Conservation (phyloP, 2,888 invertebrate species). For the Ferrisia virgata region DNA sequence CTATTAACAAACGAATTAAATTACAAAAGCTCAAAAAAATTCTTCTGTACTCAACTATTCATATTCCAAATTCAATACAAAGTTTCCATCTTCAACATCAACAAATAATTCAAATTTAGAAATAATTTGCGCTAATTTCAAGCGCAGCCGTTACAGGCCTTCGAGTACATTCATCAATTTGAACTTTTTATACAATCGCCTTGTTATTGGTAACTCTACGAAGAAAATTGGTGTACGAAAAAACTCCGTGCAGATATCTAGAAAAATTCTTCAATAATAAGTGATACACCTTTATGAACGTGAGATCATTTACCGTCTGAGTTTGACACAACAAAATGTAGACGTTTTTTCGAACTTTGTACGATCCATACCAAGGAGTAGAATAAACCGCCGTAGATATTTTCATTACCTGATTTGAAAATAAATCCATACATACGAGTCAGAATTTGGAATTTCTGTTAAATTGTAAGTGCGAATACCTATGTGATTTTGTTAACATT, state of each 20-base stretch:
- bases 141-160: too few relatives aligned
- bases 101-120: too few relatives aligned
- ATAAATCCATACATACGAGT: too few relatives aligned
- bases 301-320: background rate
- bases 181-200: background rate
- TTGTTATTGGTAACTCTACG: background rate
- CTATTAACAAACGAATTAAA: too few relatives aligned
- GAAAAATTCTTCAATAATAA: background rate
- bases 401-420: background rate
- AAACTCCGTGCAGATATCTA: background rate
- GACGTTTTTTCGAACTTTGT: background rate
- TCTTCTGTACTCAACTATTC: too few relatives aligned
- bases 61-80: too few relatives aligned
- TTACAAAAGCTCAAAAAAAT: too few relatives aligned
- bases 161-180: background rate
- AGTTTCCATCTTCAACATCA: too few relatives aligned
- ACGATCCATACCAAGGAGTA: background rate
- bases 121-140: too few relatives aligned
- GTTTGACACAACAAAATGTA: background rate
- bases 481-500: background rate
- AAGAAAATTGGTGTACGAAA: background rate
- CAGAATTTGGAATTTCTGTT: too few relatives aligned
- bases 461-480: background rate
- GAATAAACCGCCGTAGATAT: background rate
- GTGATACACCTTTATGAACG: background rate